Conservation (phyloP, 2,888 invertebrate genomes). For the Cataglyphis livida region DNA sequence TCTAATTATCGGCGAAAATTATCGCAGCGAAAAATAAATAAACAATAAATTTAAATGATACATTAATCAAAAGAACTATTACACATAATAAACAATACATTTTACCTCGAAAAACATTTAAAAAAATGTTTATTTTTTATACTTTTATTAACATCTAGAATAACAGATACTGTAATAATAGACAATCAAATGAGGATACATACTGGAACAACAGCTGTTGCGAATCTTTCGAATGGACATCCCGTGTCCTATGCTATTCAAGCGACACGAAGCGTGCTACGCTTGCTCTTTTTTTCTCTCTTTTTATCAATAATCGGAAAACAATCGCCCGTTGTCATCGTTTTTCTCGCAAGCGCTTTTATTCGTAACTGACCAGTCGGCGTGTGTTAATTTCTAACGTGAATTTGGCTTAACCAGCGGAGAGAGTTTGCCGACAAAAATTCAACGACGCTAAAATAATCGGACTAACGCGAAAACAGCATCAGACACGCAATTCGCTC, state of each 20-base stretch:
- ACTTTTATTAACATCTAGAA: not conserved
- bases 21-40: not conserved
- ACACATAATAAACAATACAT: not conserved
- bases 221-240: not conserved
- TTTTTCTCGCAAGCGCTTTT: conserved; percentile 31
- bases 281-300: conserved; percentile 18
- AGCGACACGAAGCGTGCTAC: not conserved
- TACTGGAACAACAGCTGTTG: not conserved
- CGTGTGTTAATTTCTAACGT: conserved; percentile 74
- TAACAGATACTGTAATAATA: conserved; percentile 9
- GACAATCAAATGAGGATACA: not conserved
- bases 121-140: not conserved
- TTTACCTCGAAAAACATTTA: not conserved
- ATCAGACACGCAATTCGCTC: conserved; percentile 79
- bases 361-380: not conserved
- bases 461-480: conserved; percentile 81
- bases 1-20: not conserved
- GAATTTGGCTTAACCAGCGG: conserved; percentile 76
- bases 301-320: conserved; percentile 55
- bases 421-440: conserved; percentile 54
- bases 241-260: not conserved
- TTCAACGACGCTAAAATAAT: conserved; percentile 78
- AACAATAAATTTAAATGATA: not conserved
- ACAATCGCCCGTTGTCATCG: conserved; percentile 61
- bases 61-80: not conserved